A percentile compares a stretch with the other conserved stretches of the same genome.
These are phyloP conservation scores for Poeciliopsis turrubarensis DNA, from an alignment of 2,113 vertebrate species.

Conservation along the genomic window DNA sequence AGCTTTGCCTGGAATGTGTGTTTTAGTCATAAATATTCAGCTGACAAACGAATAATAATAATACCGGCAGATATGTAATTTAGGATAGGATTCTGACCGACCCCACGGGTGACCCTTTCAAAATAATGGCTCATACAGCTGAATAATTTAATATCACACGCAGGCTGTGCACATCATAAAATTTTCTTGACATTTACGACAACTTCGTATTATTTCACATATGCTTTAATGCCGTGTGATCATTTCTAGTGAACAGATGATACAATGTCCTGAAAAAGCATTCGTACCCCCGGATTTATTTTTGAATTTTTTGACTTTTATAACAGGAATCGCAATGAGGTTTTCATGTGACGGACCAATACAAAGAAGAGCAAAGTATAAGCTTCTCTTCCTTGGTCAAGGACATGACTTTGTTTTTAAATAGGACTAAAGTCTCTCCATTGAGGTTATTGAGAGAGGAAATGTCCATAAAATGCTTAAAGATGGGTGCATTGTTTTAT, in stretches of 20 bases:
- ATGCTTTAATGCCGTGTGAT: constrained; percentile 20
- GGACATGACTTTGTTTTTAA: too few species aligned
- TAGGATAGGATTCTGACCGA: constrained; percentile 19
- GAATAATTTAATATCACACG: constrained; percentile 18
- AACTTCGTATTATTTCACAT: constrained; percentile 18
- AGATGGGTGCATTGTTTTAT: too few species aligned
- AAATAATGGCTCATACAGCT: constrained; percentile 28
- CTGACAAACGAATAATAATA: constrained; percentile 42
- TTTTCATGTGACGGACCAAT: background rate
- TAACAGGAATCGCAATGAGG: background rate
- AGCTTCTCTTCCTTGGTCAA: too few species aligned
- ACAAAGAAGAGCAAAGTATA: background rate
- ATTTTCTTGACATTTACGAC: constrained; percentile 4
- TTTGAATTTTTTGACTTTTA: background rate
- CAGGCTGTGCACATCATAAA: background rate
- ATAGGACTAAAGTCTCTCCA: too few species aligned
- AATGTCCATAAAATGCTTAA: too few species aligned
- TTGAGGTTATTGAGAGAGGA: too few species aligned
- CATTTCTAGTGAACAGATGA: background rate
- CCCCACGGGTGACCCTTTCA: constrained; percentile 34
- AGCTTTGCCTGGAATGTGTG: constrained; percentile 48
- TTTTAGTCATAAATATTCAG: constrained; percentile 65
- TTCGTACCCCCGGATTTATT: background rate
- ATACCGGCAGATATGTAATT: constrained; percentile 9
- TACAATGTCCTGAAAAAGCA: background rate